Conservation (phyloP, 2,888 invertebrate genomes). For the Cheilosia scutellata region DNA sequence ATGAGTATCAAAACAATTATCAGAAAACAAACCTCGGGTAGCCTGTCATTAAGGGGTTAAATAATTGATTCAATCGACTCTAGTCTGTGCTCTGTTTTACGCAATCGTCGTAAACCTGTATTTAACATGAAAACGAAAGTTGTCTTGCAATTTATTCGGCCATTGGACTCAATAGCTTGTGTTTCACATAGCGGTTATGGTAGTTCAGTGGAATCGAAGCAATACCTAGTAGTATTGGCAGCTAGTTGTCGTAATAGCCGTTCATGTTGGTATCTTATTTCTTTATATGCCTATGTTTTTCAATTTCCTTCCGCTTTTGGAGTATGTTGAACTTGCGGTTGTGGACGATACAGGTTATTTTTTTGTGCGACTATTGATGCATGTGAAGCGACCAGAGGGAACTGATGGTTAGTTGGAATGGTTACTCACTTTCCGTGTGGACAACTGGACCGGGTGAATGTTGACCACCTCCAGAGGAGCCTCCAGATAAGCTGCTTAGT, state of each 20-base stretch:
- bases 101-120: constrained; percentile 54
- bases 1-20: background rate
- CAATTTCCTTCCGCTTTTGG: constrained; percentile 59
- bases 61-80: constrained; percentile 46
- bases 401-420: background rate
- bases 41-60: constrained; percentile 26
- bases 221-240: background rate
- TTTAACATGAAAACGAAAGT: constrained; percentile 69
- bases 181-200: constrained; percentile 30
- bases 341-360: constrained; percentile 24
- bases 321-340: constrained; percentile 8
- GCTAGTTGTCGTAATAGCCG: constrained; percentile 17
- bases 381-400: background rate
- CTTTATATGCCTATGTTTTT: constrained; percentile 24
- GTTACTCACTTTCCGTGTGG: constrained; percentile 83
- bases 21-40: constrained; percentile 22
- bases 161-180: constrained; percentile 58
- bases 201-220: constrained; percentile 23
- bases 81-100: constrained; percentile 15
- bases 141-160: constrained; percentile 61
- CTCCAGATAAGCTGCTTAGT: constrained; percentile 81
- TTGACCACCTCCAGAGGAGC: constrained; percentile 81
- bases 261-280: background rate
- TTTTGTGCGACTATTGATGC: background rate
- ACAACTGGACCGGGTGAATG: constrained; percentile 78